Conservation (phyloP, 2,113 vertebrate genomes). For the Galeopterus variegatus region DNA sequence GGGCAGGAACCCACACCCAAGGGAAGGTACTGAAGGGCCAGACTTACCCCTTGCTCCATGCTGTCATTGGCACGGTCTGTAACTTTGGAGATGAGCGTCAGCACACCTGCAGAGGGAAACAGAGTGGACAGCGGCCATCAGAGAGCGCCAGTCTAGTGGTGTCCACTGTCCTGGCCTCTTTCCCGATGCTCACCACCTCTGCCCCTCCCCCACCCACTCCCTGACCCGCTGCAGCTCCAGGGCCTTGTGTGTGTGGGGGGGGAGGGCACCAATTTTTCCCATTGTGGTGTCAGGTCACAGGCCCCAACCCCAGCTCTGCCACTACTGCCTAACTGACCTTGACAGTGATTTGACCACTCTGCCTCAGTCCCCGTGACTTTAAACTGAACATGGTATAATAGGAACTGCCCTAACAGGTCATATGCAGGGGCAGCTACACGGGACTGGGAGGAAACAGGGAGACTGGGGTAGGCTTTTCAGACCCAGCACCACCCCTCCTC, state of each 20-base stretch:
- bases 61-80: constrained; percentile 95
- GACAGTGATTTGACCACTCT: neutral
- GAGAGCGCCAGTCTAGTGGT: neutral
- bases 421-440: neutral
- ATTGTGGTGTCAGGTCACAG: neutral
- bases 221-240: neutral
- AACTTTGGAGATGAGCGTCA: constrained; percentile 95
- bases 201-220: no score
- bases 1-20: neutral
- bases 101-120: constrained; percentile 90
- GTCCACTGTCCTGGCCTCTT: rapidly evolving
- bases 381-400: neutral
- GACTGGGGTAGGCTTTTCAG: neutral
- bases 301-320: neutral
- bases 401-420: neutral
- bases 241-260: neutral
- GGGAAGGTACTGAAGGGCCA: neutral
- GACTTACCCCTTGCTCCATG: constrained; percentile 97
- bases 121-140: neutral
- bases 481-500: no score
- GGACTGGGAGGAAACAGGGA: neutral
- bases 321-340: neutral
- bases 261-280: neutral
- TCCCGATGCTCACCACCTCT: neutral
- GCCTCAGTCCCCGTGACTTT: neutral